phyloP scores from a whole-genome alignment of 2,888 invertebrate species.

The Anarsia innoxiella region DNA sequence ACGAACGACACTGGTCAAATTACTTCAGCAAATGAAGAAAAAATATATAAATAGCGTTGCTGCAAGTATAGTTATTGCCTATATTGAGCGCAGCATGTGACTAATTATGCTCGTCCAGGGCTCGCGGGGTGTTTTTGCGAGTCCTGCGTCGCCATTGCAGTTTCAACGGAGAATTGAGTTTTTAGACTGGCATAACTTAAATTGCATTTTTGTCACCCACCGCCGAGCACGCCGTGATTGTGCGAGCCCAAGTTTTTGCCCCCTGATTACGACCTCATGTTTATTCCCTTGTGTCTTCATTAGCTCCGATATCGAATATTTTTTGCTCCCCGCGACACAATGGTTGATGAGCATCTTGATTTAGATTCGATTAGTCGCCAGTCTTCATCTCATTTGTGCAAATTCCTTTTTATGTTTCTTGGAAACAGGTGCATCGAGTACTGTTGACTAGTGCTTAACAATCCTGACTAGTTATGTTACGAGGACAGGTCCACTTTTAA shows the following conservation, averaged over 20 bases:
- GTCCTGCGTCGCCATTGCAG: conserved; percentile 33
- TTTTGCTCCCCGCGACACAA: conserved; percentile 29
- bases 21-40: conserved; percentile 39
- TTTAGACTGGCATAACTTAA: conserved; percentile 64
- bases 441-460: too few relatives aligned
- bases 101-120: conserved; percentile 64
- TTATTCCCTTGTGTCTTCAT: conserved; percentile 63
- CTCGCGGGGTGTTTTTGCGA: conserved; percentile 48
- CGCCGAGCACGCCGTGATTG: conserved; percentile 34
- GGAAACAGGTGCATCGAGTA: conserved; percentile 2
- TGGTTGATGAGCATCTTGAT: conserved; percentile 29
- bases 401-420: conserved; percentile 2
- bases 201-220: conserved; percentile 72
- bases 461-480: too few relatives aligned
- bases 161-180: conserved; percentile 53
- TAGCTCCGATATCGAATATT: conserved; percentile 33
- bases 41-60: conserved; percentile 31
- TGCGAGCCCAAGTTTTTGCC: conserved; percentile 38
- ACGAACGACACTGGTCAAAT: conserved; percentile 43
- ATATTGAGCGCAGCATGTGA: conserved; percentile 45
- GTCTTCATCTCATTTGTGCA: conserved; percentile 4
- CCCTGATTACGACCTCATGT: conserved; percentile 48
- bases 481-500: too few relatives aligned
- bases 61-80: background rate
- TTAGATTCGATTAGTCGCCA: conserved; percentile 21